These are phyloP conservation scores for Caloenas nicobarica DNA, from an alignment of 2,113 vertebrate species.

Conservation along the genomic window DNA sequence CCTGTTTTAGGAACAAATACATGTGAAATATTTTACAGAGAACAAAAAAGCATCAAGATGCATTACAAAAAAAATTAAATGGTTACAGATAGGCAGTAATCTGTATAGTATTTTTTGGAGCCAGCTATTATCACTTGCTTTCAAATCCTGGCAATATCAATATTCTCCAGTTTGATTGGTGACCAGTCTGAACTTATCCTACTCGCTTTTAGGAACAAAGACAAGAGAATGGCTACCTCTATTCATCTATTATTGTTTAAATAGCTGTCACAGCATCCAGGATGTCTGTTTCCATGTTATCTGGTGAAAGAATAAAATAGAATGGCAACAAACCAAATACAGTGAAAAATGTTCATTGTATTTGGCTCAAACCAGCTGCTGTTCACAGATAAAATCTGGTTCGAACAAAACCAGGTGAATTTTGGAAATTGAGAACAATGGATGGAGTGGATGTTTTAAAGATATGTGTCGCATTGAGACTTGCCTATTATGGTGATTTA, in stretches of 20 bases:
- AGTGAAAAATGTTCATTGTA: conserved; percentile 36
- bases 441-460: neutral
- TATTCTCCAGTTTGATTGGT: conserved; percentile 43
- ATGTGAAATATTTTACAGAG: neutral
- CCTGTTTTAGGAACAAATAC: neutral
- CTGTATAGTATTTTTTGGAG: neutral
- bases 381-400: conserved; percentile 48
- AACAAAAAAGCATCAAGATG: neutral
- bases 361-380: conserved; percentile 40
- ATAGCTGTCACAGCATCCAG: conserved; percentile 52
- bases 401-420: conserved; percentile 30
- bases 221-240: conserved; percentile 21
- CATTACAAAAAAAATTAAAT: neutral
- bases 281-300: conserved; percentile 51
- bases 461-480: neutral
- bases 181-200: conserved; percentile 16
- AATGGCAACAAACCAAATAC: conserved; percentile 48
- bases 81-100: neutral
- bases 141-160: conserved; percentile 21
- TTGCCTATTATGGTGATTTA: conserved; percentile 24
- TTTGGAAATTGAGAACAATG: conserved; percentile 17
- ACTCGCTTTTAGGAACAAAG: conserved; percentile 34
- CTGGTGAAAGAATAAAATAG: conserved; percentile 37
- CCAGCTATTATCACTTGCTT: neutral
- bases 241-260: conserved; percentile 53